phyloP scores from a whole-genome alignment of 2,888 invertebrate species.

The Diogma glabrata region DNA sequence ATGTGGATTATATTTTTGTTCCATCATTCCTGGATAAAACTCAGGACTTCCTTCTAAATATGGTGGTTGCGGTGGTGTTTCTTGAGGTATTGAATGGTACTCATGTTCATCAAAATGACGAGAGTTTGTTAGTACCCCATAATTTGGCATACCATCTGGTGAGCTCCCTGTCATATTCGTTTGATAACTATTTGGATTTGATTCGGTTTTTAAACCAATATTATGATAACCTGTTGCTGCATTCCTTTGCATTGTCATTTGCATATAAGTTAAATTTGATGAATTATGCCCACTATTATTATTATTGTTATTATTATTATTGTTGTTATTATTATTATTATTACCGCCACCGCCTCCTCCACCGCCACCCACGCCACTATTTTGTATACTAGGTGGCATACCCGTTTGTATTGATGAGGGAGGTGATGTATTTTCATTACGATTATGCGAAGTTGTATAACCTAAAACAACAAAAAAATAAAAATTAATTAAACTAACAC shows the following conservation, averaged over 20 bases:
- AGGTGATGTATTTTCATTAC: slow-evolving; percentile 32
- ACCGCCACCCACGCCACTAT: slow-evolving; percentile 26
- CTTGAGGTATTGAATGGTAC: slow-evolving; percentile 22
- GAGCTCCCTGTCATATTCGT: slow-evolving; percentile 17
- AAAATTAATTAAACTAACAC: no score
- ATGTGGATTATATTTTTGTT: slow-evolving; percentile 26
- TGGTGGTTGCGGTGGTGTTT: slow-evolving; percentile 23
- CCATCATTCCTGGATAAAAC: slow-evolving; percentile 22
- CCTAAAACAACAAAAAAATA: slow-evolving; percentile 22
- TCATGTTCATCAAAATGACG: slow-evolving; percentile 23
- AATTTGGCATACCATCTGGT: slow-evolving; percentile 20
- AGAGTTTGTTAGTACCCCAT: slow-evolving; percentile 21
- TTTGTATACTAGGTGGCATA: slow-evolving; percentile 29
- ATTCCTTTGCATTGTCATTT: slow-evolving; percentile 29
- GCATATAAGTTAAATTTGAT: slow-evolving; percentile 29
- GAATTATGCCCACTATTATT: slow-evolving; percentile 22
- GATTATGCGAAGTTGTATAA: slow-evolving; percentile 29
- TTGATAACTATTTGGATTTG: slow-evolving; percentile 20
- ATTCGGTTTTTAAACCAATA: slow-evolving; percentile 34
- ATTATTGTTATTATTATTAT: slow-evolving; percentile 10
- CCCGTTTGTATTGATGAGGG: slow-evolving; percentile 21
- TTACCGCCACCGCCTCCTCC: slow-evolving; percentile 35
- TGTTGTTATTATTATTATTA: slow-evolving; percentile 13
- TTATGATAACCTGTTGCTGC: slow-evolving; percentile 26
- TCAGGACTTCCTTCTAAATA: slow-evolving; percentile 22